Conservation (phyloP, 1,140 invertebrate genomes). For the Drosophila littoralis region DNA sequence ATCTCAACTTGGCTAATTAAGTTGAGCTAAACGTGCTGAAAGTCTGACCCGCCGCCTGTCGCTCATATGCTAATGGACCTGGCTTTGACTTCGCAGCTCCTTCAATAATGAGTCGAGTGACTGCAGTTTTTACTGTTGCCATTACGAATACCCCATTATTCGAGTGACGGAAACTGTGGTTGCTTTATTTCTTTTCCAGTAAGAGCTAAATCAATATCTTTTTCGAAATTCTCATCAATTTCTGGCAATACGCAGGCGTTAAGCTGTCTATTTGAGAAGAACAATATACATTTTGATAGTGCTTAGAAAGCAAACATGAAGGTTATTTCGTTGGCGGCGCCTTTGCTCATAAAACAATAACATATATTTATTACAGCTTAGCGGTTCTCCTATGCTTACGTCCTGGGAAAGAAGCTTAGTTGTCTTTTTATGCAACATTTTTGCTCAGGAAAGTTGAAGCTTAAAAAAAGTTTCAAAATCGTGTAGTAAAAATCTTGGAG, state of each 20-base stretch:
- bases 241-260: neutral
- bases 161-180: conserved; percentile 10
- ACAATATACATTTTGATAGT: too few relatives aligned
- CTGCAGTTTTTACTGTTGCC: neutral
- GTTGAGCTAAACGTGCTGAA: conserved; percentile 70
- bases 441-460: too few relatives aligned
- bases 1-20: conserved; percentile 65
- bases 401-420: too few relatives aligned
- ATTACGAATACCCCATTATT: neutral
- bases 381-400: too few relatives aligned
- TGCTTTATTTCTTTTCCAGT: neutral
- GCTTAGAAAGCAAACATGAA: too few relatives aligned
- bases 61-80: conserved; percentile 28
- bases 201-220: neutral
- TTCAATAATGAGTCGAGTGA: neutral
- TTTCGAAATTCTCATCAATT: neutral
- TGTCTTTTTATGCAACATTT: too few relatives aligned
- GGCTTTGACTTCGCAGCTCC: conserved; percentile 3
- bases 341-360: too few relatives aligned
- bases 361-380: too few relatives aligned
- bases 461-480: too few relatives aligned
- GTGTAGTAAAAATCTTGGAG: too few relatives aligned
- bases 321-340: too few relatives aligned
- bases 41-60: conserved; percentile 42
- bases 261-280: too few relatives aligned